Conservation (phyloP, 2,797 vertebrate species). For the Falco novaeseelandiae region DNA sequence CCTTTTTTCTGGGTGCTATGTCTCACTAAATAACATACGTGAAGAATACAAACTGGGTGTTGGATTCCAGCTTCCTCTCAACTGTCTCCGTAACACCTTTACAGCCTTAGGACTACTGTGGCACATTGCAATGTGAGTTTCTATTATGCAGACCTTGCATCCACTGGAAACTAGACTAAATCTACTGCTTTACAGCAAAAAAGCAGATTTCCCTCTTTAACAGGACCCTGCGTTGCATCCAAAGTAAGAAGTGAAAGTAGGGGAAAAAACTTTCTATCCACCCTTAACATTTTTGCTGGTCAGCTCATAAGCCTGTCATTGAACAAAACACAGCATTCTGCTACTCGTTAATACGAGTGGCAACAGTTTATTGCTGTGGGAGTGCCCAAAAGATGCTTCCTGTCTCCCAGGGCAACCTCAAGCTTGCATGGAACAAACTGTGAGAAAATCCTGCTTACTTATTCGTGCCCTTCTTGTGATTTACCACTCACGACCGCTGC, state of each 20-base stretch:
- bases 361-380: conserved; percentile 27
- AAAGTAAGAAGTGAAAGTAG: neutral
- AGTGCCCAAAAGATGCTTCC: conserved; percentile 43
- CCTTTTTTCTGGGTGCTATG: neutral
- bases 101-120: neutral
- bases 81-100: neutral
- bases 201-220: neutral
- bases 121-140: neutral
- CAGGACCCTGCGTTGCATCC: neutral
- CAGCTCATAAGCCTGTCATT: neutral
- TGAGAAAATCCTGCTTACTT: neutral
- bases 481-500: neutral
- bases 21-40: neutral
- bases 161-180: neutral
- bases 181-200: neutral
- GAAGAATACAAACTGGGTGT: neutral
- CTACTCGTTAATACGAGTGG: neutral
- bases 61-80: neutral
- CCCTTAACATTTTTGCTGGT: neutral
- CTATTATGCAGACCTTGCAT: neutral
- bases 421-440: neutral
- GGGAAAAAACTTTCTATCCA: neutral
- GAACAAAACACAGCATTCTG: neutral
- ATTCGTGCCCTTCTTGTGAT: neutral
- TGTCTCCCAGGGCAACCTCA: conserved; percentile 50